Evolutionary conservation across 2,113 vertebrate genomes (phyloP).

Genomic region (Lanius ludovicianus): DNA sequence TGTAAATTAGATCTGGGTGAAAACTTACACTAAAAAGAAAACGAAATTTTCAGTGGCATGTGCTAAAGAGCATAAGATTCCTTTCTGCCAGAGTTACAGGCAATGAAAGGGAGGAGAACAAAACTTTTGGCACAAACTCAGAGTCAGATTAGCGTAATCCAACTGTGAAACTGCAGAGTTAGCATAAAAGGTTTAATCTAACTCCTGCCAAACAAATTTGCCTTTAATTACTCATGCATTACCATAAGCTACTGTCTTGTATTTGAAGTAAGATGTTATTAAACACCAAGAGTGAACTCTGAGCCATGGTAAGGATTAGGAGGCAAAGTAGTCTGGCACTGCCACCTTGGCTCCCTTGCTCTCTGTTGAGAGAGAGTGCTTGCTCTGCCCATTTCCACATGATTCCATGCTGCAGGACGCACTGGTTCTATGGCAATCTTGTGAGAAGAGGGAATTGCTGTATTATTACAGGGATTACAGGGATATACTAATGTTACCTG

Average conservation of each 20-base stretch:
- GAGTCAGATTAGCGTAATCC: slow-evolving; percentile 11
- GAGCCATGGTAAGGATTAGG: neutral
- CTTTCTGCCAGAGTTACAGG: slow-evolving; percentile 1
- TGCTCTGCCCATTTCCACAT: neutral
- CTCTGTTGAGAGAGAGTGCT: neutral
- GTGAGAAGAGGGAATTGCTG: neutral
- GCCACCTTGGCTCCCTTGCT: neutral
- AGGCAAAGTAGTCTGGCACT: neutral
- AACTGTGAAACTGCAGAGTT: slow-evolving; percentile 41
- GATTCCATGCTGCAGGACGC: neutral
- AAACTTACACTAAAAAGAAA: neutral
- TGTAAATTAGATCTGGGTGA: neutral
- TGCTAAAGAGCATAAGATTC: neutral
- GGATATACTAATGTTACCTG: neutral
- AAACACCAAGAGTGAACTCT: neutral
- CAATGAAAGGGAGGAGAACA: neutral
- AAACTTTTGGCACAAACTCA: neutral
- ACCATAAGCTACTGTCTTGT: neutral
- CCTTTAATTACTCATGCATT: slow-evolving; percentile 15
- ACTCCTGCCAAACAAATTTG: slow-evolving; percentile 33
- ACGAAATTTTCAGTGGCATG: neutral
- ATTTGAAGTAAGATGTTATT: slow-evolving; percentile 7
- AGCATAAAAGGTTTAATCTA: slow-evolving; percentile 25
- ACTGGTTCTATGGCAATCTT: neutral
- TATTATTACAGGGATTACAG: neutral